Conservation (phyloP, 2,113 vertebrate species). For the Canis aureus region DNA sequence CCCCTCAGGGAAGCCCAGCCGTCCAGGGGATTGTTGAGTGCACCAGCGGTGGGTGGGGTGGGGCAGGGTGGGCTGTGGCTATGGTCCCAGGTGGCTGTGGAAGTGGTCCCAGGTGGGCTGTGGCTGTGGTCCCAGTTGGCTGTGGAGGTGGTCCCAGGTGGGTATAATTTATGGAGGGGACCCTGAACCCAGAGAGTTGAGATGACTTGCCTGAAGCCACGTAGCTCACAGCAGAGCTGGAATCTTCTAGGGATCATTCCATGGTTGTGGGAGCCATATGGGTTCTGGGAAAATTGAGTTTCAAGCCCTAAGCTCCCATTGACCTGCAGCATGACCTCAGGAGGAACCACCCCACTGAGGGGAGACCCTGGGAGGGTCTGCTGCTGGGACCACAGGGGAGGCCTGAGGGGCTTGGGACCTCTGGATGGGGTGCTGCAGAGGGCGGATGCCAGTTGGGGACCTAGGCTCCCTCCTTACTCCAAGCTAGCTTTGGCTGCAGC, state of each 20-base stretch:
- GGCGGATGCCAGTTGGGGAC: neutral
- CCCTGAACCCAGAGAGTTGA: neutral
- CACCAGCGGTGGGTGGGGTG: neutral
- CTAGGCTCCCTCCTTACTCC: neutral
- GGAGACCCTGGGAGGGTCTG: neutral
- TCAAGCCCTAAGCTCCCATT: neutral
- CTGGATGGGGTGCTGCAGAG: neutral
- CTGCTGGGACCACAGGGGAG: neutral
- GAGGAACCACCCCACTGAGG: no score
- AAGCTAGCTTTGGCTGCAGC: neutral
- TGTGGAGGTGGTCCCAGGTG: no score
- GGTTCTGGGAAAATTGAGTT: neutral
- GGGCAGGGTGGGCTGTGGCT: neutral
- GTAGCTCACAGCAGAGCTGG: neutral
- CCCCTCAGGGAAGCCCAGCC: no score
- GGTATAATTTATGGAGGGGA: rapidly evolving
- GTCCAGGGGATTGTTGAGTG: neutral
- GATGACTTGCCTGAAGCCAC: neutral
- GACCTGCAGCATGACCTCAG: neutral
- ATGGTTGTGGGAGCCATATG: neutral
- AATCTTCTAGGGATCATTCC: no score
- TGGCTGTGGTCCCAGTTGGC: no score
- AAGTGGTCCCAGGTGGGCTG: neutral
- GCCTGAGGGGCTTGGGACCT: neutral
- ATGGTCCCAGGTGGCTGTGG: no score